Evolutionary conservation across 2,888 invertebrate species (phyloP).

Genomic region (Troilus luridus): DNA sequence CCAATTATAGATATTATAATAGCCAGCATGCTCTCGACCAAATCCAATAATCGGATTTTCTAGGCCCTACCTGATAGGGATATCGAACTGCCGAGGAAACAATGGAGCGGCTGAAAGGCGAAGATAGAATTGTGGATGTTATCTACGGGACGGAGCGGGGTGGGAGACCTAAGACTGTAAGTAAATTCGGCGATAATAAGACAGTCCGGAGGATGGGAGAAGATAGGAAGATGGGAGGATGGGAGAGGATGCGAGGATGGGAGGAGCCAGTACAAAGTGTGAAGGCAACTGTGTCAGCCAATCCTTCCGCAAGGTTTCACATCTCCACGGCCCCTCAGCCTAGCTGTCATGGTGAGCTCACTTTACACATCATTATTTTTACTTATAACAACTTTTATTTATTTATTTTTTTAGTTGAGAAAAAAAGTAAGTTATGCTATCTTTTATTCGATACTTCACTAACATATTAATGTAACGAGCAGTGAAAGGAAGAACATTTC

Average conservation of each 20-base stretch:
- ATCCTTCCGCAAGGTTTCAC: slow-evolving; percentile 27
- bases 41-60: background rate
- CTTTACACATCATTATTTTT: background rate
- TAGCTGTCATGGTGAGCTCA: slow-evolving; percentile 18
- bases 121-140: background rate
- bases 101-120: background rate
- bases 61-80: background rate
- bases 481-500: too few species aligned
- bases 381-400: background rate
- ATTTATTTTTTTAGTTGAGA: too few species aligned
- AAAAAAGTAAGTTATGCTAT: too few species aligned
- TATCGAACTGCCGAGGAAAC: background rate
- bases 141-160: background rate
- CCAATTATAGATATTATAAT: background rate
- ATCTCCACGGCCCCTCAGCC: background rate
- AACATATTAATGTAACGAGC: too few species aligned
- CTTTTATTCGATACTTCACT: too few species aligned
- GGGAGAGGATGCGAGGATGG: background rate
- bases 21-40: background rate
- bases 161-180: background rate
- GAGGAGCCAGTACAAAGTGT: slow-evolving; percentile 7
- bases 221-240: too few species aligned
- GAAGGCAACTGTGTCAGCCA: slow-evolving; percentile 49
- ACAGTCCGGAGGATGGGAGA: background rate
- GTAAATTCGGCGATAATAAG: background rate